Base-by-base conservation (phyloP, 2,113 vertebrate genomes). In the Channa argus region DNA sequence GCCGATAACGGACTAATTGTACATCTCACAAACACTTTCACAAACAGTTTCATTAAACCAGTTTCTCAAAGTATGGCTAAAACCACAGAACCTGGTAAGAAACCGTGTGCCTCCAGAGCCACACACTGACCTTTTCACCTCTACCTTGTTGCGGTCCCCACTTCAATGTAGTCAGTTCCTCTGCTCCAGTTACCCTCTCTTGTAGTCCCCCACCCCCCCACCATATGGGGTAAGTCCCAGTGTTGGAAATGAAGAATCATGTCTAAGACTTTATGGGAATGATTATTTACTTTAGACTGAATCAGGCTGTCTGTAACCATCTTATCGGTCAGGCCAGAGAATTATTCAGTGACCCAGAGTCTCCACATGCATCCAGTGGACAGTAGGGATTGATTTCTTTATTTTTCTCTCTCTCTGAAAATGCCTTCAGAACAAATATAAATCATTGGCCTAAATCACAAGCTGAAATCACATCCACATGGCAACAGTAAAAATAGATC, bases 401-500 rank as follows among this genome's bases (percentile, higher is more conserved):
- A 1, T 24, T 1, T 24, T 24, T 34, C 38, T 9, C 36, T n/a
- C 1, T 24, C 24, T 24, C 49, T 59, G 61, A 67, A 56, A 61
- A 56, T 34, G 47, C 34, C 54, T 70, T 65, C 79, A 43, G 58
- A 38, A 33, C 39, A 49, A 68, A 56, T 15, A 34, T 10, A 50
- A 4, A 66, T 56, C 74, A 44, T 12, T 33, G 62, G 63, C 79
- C 52, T 15, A 58, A 64, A 85, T 83, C 73, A 47, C n/a, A 14
- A 64, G 56, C 71, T 69, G 46, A 86, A 84, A 64, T 64, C 65
- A 69, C 63, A 84, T 85, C 66, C 66, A 71, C 68, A 62, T 63
- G 73, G 67, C 65, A 86, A 46, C 56, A 52, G 62, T 72, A 89
- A 86, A 91, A 92, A 88, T 87, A 86, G 77, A 89, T 83, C 67